A percentile compares a stretch with the other conserved stretches of the same genome.
Evolutionary conservation across 2,113 vertebrate species (phyloP).

Genomic region (Leptobrachium ailaonicum): DNA sequence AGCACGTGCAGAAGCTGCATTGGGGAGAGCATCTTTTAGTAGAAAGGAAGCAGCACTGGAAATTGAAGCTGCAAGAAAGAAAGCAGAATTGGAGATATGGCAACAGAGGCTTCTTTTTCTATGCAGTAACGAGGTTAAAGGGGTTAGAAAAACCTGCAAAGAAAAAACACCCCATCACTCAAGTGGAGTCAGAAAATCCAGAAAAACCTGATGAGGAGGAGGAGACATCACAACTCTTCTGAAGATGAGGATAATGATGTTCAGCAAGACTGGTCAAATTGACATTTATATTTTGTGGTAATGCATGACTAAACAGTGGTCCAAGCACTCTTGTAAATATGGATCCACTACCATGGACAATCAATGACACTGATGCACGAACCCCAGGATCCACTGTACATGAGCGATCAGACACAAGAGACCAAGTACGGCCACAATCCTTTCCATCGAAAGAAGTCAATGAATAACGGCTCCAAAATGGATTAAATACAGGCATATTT

Average conservation of each 20-base stretch:
- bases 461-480: not conserved
- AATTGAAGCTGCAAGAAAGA: too few species aligned
- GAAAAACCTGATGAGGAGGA: too few species aligned
- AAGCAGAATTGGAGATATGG: too few species aligned
- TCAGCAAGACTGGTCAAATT: not conserved
- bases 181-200: too few species aligned
- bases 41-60: not conserved
- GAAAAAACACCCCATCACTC: too few species aligned
- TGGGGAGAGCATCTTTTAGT: too few species aligned
- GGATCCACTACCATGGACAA: not conserved
- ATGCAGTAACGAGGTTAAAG: too few species aligned
- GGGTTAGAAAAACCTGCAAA: too few species aligned
- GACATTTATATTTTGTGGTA: not conserved
- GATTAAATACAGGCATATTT: not conserved
- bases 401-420: not conserved
- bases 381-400: not conserved
- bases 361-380: not conserved
- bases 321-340: not conserved
- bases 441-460: not conserved
- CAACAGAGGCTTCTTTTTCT: too few species aligned
- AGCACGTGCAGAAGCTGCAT: too few species aligned
- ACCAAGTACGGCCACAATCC: not conserved
- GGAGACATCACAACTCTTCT: not conserved
- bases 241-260: not conserved
- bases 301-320: not conserved